Evolutionary conservation across 1,140 invertebrate species (phyloP).

Genomic region (Drosophila sp.): DNA sequence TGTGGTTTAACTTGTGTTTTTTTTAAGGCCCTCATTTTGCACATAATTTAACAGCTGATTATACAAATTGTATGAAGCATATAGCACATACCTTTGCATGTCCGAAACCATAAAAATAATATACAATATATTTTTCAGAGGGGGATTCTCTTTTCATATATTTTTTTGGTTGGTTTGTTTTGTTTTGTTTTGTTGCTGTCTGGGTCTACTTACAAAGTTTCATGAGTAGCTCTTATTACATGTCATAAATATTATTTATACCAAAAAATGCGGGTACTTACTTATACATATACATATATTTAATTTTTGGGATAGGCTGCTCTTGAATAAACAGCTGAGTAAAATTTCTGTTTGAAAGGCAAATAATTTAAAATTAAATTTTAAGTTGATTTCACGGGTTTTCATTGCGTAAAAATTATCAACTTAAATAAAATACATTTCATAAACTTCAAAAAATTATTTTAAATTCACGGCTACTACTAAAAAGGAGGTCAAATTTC

Average conservation of each 20-base stretch:
- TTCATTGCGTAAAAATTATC: too few species aligned
- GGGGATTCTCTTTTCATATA: not conserved
- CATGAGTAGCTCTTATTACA: constrained; percentile 63
- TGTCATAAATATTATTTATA: constrained; percentile 55
- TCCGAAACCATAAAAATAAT: constrained; percentile 74
- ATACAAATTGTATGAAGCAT: constrained; percentile 56
- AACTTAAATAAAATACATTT: too few species aligned
- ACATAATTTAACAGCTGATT: constrained; percentile 74
- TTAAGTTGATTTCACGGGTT: too few species aligned
- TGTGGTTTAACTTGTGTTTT: not conserved
- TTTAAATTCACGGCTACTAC: too few species aligned
- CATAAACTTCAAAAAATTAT: too few species aligned
- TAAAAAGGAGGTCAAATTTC: too few species aligned
- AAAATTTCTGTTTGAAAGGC: not conserved
- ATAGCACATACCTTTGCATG: constrained; percentile 51
- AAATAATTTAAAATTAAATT: not conserved
- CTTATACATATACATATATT: not conserved
- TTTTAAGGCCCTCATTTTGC: constrained; percentile 49
- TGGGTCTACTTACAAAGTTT: constrained; percentile 36
- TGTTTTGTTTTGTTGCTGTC: constrained; percentile 11
- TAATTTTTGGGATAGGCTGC: constrained; percentile 4
- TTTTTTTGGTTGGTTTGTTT: not conserved
- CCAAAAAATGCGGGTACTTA: not conserved
- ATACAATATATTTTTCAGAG: constrained; percentile 23
- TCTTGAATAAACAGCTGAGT: not conserved